Base-by-base conservation (phyloP, 2,113 vertebrate genomes). In the Pelodiscus sinensis region DNA sequence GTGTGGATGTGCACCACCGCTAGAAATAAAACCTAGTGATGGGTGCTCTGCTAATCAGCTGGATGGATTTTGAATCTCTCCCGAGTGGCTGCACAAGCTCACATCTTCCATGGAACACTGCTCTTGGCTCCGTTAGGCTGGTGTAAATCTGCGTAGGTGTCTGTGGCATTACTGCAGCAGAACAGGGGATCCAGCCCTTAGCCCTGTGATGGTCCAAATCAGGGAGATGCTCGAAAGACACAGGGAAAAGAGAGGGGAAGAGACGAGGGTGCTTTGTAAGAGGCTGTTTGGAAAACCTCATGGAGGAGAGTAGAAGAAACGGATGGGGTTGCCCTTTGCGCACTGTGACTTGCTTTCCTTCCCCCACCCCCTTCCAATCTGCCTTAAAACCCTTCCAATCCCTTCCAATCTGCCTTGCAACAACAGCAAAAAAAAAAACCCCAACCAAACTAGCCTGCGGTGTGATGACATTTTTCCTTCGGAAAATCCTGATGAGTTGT, bases 401-500 rank as follows among this genome's bases (percentile, higher is more conserved):
- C 62, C 88, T 79, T 71, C 50, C 29, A 27, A 2, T 52, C 52
- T 52, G 52, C 52, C 52, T 52, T 52, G 52, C 78, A 92, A 55
- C 68, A 58, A 58, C 22, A 60, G 12, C 2, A n/a, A 6, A 11
- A 2, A 38, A 15, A 35, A 18, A 57, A 81, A 2, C 75, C 0
- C 0, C 2, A 57, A 77, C 73, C n/a, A n/a, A 82, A 9, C 2
- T 13, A 0, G 57, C 79, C 93, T 3, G 11, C 2, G 9, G 89
- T 55, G 58, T 22, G 3, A 6, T 85, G 82, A 2, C 68, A n/a
- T 79, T 92, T 82, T 94, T 79, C 52, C 24, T 65, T 80, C 75
- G 68, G 85, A 94, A 60, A 51, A 35, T 7, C 82, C 82, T 84
- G 52, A 52, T 82, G 31, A 25, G 80, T 29, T 73, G 88, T 56